A percentile compares a stretch with the other conserved stretches of the same genome.
These are phyloP conservation scores for Botia kubotai DNA, from an alignment of 2,797 vertebrate genomes.

Conservation along the genomic window DNA sequence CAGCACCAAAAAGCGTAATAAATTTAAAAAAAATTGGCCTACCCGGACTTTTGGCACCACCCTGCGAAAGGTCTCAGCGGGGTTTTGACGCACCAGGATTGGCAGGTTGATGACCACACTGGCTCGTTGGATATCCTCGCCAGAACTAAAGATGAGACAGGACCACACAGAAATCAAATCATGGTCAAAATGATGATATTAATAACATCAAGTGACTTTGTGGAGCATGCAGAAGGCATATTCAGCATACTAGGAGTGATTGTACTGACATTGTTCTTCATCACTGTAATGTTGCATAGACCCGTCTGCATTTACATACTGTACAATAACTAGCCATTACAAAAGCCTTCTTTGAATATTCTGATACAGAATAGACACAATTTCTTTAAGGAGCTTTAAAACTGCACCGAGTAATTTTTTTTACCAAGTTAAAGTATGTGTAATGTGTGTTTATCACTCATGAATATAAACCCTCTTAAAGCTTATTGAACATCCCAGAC, in stretches of 20 bases:
- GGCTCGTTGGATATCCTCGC: conserved; percentile 91
- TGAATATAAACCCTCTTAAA: conserved; percentile 4
- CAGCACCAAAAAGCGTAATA: conserved; percentile 7
- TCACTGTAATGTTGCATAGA: neutral
- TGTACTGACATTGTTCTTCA: neutral
- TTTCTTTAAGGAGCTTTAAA: neutral
- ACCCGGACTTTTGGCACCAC: conserved; percentile 95
- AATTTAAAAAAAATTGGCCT: conserved; percentile 63
- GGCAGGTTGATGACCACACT: conserved; percentile 94
- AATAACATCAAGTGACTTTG: neutral
- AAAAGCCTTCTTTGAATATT: neutral
- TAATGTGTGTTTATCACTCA: neutral
- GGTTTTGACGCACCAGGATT: conserved; percentile 89
- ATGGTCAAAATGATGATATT: neutral
- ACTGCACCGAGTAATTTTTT: neutral
- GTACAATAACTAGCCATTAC: neutral
- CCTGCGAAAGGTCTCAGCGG: conserved; percentile 90
- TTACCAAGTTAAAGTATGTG: no score
- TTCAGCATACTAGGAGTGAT: neutral
- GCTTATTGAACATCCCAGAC: conserved; percentile 20
- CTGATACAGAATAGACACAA: neutral
- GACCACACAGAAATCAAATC: conserved; percentile 19
- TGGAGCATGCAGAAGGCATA: neutral
- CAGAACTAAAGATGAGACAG: conserved; percentile 77
- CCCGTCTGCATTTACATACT: neutral